phyloP scores from a whole-genome alignment of 2,113 vertebrate genomes.

The Riparia riparia region DNA sequence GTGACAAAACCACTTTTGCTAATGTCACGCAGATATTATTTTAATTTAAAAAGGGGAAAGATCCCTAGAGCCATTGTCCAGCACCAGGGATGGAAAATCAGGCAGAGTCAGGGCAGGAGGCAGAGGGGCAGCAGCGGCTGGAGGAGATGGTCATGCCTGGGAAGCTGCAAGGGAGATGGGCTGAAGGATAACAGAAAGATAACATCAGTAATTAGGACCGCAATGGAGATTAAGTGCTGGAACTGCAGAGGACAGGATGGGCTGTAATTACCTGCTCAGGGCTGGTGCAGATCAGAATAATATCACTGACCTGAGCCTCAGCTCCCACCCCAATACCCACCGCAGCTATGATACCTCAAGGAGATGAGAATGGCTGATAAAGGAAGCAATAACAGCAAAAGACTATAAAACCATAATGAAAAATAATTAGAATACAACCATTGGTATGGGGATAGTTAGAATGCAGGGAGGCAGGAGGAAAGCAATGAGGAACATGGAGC shows the following conservation, averaged over 20 bases:
- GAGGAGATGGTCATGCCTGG: not conserved
- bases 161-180: not conserved
- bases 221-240: not conserved
- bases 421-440: constrained; percentile 24
- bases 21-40: not conserved
- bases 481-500: not conserved
- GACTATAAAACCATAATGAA: constrained; percentile 5
- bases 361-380: not conserved
- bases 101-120: not conserved
- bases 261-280: not conserved
- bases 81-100: not conserved
- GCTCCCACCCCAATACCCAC: not conserved
- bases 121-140: not conserved
- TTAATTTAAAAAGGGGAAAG: not conserved
- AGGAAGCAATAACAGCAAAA: constrained; percentile 19
- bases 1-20: not conserved
- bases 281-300: not conserved
- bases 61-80: not conserved
- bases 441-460: not conserved
- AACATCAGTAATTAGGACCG: not conserved
- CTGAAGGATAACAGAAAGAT: not conserved
- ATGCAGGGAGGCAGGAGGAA: not conserved
- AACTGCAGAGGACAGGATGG: not conserved
- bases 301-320: not conserved
- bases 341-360: not conserved